A percentile compares a stretch with the other conserved stretches of the same genome.
Conservation (phyloP, 2,888 invertebrate genomes). For the Tenodera sinensis region DNA sequence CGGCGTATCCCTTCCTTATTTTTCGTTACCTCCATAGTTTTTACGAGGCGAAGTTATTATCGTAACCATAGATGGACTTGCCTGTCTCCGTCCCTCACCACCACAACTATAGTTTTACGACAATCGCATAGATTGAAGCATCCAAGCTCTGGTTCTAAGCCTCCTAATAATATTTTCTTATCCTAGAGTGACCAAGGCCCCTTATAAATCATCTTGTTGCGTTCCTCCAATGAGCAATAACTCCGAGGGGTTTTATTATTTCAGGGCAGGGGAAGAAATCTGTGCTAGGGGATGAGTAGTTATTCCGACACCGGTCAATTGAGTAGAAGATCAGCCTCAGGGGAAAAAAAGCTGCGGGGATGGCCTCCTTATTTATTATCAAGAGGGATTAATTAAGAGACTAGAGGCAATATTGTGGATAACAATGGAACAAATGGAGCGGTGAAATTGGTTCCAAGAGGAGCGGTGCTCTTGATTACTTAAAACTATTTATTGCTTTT, state of each 20-base stretch:
- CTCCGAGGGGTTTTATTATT: conserved; percentile 8
- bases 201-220: conserved; percentile 25
- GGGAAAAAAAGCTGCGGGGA: not conserved
- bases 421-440: not conserved
- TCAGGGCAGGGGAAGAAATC: not conserved
- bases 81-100: not conserved
- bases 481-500: not conserved
- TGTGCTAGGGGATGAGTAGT: not conserved
- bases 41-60: conserved; percentile 21
- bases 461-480: not conserved
- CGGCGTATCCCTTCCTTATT: not conserved
- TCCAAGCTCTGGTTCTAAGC: not conserved
- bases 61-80: conserved; percentile 10
- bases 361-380: not conserved
- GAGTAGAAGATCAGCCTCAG: not conserved
- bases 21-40: conserved; percentile 21
- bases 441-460: not conserved
- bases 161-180: conserved; percentile 24
- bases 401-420: not conserved
- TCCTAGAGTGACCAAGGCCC: conserved; percentile 23
- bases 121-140: conserved; percentile 12
- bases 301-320: conserved; percentile 1
- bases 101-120: conserved; percentile 16
- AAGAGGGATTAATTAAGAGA: not conserved
- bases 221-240: conserved; percentile 10